These are phyloP conservation scores for Eurois occulta DNA, from an alignment of 2,888 invertebrate genomes.

Conservation along the genomic window DNA sequence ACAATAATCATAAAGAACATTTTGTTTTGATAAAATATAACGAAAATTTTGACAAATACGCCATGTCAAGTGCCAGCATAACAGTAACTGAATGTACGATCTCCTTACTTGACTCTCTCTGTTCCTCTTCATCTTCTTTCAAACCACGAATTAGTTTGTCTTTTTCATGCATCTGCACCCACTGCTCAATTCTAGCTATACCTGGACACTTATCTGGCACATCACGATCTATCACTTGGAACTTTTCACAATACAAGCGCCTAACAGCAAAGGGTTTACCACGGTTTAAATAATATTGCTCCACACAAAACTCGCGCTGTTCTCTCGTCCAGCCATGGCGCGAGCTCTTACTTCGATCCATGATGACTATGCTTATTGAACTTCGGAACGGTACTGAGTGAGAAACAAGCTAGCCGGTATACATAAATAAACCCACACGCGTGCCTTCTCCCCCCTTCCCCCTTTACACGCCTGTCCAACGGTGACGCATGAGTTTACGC, in stretches of 20 bases:
- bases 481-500: constrained; percentile 9
- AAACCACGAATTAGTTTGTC: neutral
- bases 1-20: too few species aligned
- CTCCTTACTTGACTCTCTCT: constrained; percentile 3
- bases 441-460: neutral
- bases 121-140: neutral
- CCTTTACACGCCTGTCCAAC: neutral
- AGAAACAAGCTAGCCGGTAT: too few species aligned
- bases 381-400: constrained; percentile 16
- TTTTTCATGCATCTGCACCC: constrained; percentile 1
- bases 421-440: neutral
- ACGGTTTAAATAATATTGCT: constrained; percentile 17
- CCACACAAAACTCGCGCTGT: constrained; percentile 21
- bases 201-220: neutral
- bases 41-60: too few species aligned
- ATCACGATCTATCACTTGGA: neutral
- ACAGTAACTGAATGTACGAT: neutral
- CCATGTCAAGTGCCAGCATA: too few species aligned
- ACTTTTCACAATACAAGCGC: constrained; percentile 6
- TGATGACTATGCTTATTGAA: neutral
- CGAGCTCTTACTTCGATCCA: neutral
- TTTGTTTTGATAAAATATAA: too few species aligned
- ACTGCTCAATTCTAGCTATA: neutral
- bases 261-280: neutral
- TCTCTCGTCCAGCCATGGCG: constrained; percentile 15